These are phyloP conservation scores for Champsocephalus gunnari DNA, from an alignment of 2,797 vertebrate species.

Conservation along the genomic window DNA sequence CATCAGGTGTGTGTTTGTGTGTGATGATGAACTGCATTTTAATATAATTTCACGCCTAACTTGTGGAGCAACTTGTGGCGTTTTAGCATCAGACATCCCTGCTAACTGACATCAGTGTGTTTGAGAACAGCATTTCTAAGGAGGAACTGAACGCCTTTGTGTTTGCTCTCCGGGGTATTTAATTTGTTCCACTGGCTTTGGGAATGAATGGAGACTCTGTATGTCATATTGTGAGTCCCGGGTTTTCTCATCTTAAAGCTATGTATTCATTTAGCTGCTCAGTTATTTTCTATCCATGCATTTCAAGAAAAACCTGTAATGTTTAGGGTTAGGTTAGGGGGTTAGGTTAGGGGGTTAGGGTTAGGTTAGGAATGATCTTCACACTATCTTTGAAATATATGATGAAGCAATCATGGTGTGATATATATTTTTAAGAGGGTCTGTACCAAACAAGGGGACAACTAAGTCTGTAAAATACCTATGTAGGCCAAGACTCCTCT, in stretches of 20 bases:
- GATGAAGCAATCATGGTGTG: too few species aligned
- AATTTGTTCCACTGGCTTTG: constrained; percentile 71
- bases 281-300: constrained; percentile 34
- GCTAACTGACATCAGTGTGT: constrained; percentile 29
- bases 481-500: too few species aligned
- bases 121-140: constrained; percentile 36
- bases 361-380: too few species aligned
- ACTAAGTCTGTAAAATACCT: too few species aligned
- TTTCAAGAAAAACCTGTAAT: constrained; percentile 31
- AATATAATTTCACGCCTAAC: not conserved
- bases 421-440: too few species aligned
- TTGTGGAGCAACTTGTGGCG: not conserved
- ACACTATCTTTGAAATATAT: too few species aligned
- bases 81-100: not conserved
- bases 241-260: constrained; percentile 67
- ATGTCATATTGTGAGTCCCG: constrained; percentile 31
- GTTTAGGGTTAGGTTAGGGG: too few species aligned
- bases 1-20: constrained; percentile 88
- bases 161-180: constrained; percentile 55
- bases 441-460: too few species aligned
- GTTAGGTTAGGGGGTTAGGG: too few species aligned
- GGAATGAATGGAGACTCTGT: constrained; percentile 74
- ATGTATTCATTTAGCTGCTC: constrained; percentile 61
- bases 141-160: constrained; percentile 70
- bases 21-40: not conserved